Evolutionary conservation across 92 coral and sea anemone genomes (phyloP), one percentile per base, ranked within the genome.

Genomic region (Zoanthus solanderi): DNA sequence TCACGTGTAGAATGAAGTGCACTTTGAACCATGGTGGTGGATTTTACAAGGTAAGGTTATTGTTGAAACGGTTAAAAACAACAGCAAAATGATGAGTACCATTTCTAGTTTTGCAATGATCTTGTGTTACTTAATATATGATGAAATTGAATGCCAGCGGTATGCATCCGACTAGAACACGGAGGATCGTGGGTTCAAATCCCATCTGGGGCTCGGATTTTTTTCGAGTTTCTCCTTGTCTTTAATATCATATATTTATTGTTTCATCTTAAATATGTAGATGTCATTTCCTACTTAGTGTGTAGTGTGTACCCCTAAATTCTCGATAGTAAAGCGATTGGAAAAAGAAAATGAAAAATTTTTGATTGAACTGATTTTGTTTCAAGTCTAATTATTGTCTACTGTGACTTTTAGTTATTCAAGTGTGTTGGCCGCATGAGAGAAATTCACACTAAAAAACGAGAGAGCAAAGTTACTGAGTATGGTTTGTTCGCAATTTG

Each of bases 21-120:
- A 97, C 99, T 28, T 75, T 97, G 63, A 97, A 94, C 65, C 99
- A 97, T 83, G 99, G 99, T 16, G 99, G 99, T 6, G 99, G 99
- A 6, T 97, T 97, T 87, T 97, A 95, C 75, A 97, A 97, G 99
- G 99, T 97, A 76, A 63, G 75, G 4, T 37, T 37, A 54, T 13
- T 58, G 65, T 58, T 58, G 1, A 13, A 58, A 14, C 23, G n/a
- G 0, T 14, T 5, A 58, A 58, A 13, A 11, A 58, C 4, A 58
- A 58, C 65, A 11, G 16, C 65, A 13, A 58, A 58, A 18, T 37
- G 42, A 37, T 11, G n/a, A 1, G 15, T 56, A 11, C 15, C 61
- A 14, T 7, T 56, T 4, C 15, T 9, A 11, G 61, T 11, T 17
- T 9, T 11, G 61, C 61, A 56, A 56, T 11, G 61, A 18, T 60